Conservation (phyloP, 2,113 vertebrate genomes). For the Andinoacara biseriatus region DNA sequence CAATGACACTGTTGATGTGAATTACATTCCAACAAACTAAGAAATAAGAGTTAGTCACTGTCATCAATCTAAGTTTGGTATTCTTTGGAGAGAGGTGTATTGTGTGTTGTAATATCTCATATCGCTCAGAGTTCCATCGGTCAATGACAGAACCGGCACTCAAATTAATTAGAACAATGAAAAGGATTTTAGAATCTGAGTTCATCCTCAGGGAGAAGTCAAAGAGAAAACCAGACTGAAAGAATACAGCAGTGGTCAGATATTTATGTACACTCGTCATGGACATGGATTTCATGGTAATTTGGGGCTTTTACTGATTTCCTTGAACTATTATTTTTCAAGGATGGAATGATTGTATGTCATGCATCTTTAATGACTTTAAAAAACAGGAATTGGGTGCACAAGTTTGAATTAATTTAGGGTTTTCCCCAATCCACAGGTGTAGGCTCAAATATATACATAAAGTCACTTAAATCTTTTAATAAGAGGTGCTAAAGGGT, state of each 20-base stretch:
- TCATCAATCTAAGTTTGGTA: not conserved
- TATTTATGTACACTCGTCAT: no score
- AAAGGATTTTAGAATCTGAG: not conserved
- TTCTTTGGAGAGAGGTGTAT: not conserved
- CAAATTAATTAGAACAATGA: constrained; percentile 1
- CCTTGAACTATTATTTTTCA: not conserved
- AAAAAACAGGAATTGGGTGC: not conserved
- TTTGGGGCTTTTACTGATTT: not conserved
- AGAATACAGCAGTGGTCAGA: not conserved
- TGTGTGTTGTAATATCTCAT: not conserved
- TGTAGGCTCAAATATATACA: not conserved
- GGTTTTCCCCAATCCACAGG: not conserved
- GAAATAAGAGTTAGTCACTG: not conserved
- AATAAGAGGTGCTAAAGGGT: not conserved
- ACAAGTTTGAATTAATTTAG: not conserved
- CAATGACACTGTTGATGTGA: not conserved
- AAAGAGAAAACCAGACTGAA: not conserved
- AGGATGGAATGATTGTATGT: not conserved
- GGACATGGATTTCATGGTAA: not conserved
- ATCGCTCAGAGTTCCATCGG: not conserved
- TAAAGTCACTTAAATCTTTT: not conserved
- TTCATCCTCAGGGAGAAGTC: not conserved
- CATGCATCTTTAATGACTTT: not conserved
- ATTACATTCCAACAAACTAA: constrained; percentile 4
- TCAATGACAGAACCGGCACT: constrained; percentile 6